These are phyloP conservation scores for Heteronetta atricapilla DNA, from an alignment of 2,113 vertebrate species.

Conservation along the genomic window DNA sequence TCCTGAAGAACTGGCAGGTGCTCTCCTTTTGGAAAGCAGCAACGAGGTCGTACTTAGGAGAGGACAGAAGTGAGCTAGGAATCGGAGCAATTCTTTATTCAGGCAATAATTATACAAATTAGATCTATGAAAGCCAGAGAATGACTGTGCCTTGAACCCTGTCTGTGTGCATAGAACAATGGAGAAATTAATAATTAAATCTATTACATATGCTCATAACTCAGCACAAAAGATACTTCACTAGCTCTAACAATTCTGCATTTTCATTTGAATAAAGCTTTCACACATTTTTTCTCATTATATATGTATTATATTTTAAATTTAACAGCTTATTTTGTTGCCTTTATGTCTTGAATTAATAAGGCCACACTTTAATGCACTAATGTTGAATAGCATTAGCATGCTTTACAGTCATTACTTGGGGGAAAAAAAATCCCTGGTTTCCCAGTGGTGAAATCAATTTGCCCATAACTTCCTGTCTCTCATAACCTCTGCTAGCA, in stretches of 20 bases:
- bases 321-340: slow-evolving; percentile 84
- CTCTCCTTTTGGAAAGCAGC: slow-evolving; percentile 80
- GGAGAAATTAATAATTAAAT: slow-evolving; percentile 97
- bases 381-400: slow-evolving; percentile 79
- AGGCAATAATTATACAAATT: slow-evolving; percentile 97
- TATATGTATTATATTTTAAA: slow-evolving; percentile 85
- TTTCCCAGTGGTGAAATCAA: slow-evolving; percentile 79
- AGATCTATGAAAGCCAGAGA: slow-evolving; percentile 93
- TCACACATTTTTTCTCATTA: slow-evolving; percentile 80
- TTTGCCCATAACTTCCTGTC: slow-evolving; percentile 77
- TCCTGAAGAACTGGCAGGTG: slow-evolving; percentile 82
- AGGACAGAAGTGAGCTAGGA: slow-evolving; percentile 63
- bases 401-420: slow-evolving; percentile 72
- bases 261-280: slow-evolving; percentile 90
- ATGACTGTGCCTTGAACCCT: slow-evolving; percentile 90
- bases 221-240: slow-evolving; percentile 87
- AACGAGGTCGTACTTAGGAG: slow-evolving; percentile 72
- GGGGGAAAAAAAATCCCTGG: slow-evolving; percentile 57
- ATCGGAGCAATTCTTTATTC: slow-evolving; percentile 84
- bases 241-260: slow-evolving; percentile 80
- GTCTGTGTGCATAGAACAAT: slow-evolving; percentile 83
- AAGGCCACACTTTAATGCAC: slow-evolving; percentile 81
- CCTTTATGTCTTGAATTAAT: slow-evolving; percentile 82
- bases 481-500: slow-evolving; percentile 64
- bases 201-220: slow-evolving; percentile 96